These are phyloP conservation scores for Anarsia innoxiella DNA, from an alignment of 2,888 invertebrate species.

Conservation along the genomic window DNA sequence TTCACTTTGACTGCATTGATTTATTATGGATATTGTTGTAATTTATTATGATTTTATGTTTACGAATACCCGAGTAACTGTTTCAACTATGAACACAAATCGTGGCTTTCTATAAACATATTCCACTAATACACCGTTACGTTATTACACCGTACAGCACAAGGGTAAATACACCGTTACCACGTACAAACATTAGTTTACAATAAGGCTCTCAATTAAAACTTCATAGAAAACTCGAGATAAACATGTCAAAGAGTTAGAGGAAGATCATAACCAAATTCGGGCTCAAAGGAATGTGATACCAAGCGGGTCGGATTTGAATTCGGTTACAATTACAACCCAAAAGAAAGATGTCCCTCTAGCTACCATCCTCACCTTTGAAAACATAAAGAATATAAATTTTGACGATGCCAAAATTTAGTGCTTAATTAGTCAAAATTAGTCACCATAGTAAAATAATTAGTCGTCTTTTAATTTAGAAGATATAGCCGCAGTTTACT, in stretches of 20 bases:
- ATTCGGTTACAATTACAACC: conserved; percentile 38
- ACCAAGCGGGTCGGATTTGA: conserved; percentile 22
- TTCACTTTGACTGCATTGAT: conserved; percentile 39
- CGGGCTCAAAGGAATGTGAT: conserved; percentile 32
- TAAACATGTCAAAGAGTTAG: conserved; percentile 38
- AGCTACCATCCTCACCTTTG: too few relatives aligned
- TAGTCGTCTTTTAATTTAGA: too few relatives aligned
- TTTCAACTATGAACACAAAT: conserved; percentile 70
- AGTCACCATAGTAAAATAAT: too few relatives aligned
- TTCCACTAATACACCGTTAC: too few relatives aligned
- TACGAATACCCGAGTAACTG: conserved; percentile 53
- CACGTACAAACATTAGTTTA: conserved; percentile 50
- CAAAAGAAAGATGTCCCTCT: too few relatives aligned
- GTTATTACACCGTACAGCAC: conserved; percentile 52
- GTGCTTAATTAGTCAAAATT: too few relatives aligned
- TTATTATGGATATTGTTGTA: conserved; percentile 55
- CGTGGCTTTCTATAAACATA: conserved; percentile 58
- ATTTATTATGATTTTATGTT: conserved; percentile 59
- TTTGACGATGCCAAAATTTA: too few relatives aligned
- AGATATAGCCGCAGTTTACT: too few relatives aligned
- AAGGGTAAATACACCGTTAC: conserved; percentile 46
- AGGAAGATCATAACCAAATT: conserved; percentile 46
- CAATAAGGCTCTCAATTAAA: conserved; percentile 45
- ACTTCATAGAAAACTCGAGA: conserved; percentile 48
- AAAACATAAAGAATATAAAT: too few relatives aligned